Evolutionary conservation across 2,797 vertebrate genomes (phyloP), one percentile per base, ranked within the genome.

Genomic region (Pterois miles): DNA sequence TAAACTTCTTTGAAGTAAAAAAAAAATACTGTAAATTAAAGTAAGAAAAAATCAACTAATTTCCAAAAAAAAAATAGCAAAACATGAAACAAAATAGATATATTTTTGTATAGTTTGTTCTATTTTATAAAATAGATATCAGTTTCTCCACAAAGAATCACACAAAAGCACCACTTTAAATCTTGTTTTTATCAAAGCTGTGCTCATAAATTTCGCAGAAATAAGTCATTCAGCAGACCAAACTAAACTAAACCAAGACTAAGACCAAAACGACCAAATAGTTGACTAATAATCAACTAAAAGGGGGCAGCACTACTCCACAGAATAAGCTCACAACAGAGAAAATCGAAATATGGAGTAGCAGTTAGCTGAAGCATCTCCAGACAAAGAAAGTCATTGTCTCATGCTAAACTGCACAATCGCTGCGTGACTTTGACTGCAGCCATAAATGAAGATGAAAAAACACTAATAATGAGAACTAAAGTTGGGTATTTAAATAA

Each of bases 341-440:
- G 70, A 75, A 23, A 57, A 36, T 22, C 8, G 56, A 65, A 65
- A 62, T 57, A 40, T 38, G 70, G 40, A 36, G 33, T 12, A 66
- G 33, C 31, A 57, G 25, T 64, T 38, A 43, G 12, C 31, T 4
- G 66, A 65, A 68, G 12, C 23, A 54, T 36, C 23, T 69, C 23
- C 0, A 1, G 20, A 25, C 29, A 65, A 58, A 71, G 7, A 69
- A 67, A 25, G 16, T 56, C 5, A 29, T 33, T 2, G 10, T 65
- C 33, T 72, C 48, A 58, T n/a, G n/a, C 34, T 72, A 29, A 31
- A 57, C 23, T 75, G 14, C 13, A 60, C 16, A 50, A 16, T 71
- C 20, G 23, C 46, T 36, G 46, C 5, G 20, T 8, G 36, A 77
- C 48, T 46, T 73, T 58, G 2, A 74, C 29, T n/a, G 22, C 29